Evolutionary conservation across 1,140 invertebrate species (phyloP).

Genomic region (Papilio dardanus): DNA sequence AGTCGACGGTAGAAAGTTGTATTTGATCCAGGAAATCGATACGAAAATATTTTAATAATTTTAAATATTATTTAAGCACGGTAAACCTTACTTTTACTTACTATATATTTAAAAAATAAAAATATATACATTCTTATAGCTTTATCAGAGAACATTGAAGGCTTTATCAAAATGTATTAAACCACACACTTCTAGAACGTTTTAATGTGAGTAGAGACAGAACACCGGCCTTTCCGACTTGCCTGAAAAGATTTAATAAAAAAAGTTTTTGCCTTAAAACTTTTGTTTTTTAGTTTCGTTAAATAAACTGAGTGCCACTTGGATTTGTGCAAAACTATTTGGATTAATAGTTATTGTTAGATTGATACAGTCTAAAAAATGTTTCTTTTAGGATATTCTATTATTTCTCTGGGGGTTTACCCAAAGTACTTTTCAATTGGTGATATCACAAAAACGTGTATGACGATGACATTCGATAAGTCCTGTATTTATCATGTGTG

Average conservation of each 20-base stretch:
- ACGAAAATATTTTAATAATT: too few relatives aligned
- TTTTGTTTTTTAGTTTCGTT: background rate
- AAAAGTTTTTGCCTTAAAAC: slow-evolving; percentile 7
- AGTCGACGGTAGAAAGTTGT: too few relatives aligned
- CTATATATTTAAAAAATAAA: too few relatives aligned
- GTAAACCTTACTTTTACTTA: too few relatives aligned
- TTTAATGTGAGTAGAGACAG: slow-evolving; percentile 7
- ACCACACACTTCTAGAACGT: background rate
- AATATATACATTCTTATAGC: background rate
- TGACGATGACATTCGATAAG: too few relatives aligned
- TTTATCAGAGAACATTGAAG: background rate
- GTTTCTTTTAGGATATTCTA: background rate
- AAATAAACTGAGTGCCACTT: background rate
- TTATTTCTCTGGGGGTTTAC: background rate
- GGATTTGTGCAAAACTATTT: background rate
- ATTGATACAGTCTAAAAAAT: background rate
- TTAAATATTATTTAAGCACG: too few relatives aligned
- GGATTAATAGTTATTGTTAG: background rate
- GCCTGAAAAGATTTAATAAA: slow-evolving; percentile 6
- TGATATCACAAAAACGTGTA: too few relatives aligned
- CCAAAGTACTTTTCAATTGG: too few relatives aligned
- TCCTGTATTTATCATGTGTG: too few relatives aligned
- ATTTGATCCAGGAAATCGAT: too few relatives aligned
- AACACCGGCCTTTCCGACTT: background rate
- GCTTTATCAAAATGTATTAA: background rate